These are phyloP conservation scores for Torymus aiolomorphi DNA, from an alignment of 2,888 invertebrate species.

Conservation along the genomic window DNA sequence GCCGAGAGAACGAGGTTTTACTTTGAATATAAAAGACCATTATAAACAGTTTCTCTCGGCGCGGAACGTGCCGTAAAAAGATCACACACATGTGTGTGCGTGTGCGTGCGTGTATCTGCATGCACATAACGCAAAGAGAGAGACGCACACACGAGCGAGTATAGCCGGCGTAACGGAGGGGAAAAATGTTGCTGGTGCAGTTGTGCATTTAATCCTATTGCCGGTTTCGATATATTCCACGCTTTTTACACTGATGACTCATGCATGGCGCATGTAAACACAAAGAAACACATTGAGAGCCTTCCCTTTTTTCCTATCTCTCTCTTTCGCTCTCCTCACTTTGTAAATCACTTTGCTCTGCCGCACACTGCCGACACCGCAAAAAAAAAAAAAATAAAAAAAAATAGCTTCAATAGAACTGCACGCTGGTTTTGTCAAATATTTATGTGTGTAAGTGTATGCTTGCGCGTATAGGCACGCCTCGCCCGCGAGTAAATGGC, in stretches of 20 bases:
- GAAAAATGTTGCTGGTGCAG: constrained; percentile 48
- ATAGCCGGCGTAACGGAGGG: constrained; percentile 22
- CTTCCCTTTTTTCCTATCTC: constrained; percentile 14
- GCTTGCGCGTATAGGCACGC: too few species aligned
- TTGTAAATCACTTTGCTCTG: constrained; percentile 17
- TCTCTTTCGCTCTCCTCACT: not conserved
- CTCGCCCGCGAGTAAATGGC: not conserved
- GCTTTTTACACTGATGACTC: constrained; percentile 51
- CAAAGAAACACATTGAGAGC: constrained; percentile 44
- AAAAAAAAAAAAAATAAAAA: constrained; percentile 6
- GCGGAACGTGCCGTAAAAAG: constrained; percentile 56
- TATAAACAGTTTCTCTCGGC: constrained; percentile 55
- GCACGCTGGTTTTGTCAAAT: constrained; percentile 33
- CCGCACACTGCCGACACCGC: not conserved
- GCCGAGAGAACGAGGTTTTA: constrained; percentile 54
- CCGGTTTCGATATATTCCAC: constrained; percentile 45
- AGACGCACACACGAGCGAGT: not conserved
- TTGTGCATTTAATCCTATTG: constrained; percentile 54
- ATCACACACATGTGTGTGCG: constrained; percentile 3
- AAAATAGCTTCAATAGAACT: not conserved
- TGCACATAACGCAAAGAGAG: not conserved
- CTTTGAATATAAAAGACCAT: constrained; percentile 57
- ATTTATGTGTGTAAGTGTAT: not conserved
- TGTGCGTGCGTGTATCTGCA: not conserved
- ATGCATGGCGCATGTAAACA: constrained; percentile 34